phyloP scores from a whole-genome alignment of 2,113 vertebrate species.

The Pterocles burchelli region DNA sequence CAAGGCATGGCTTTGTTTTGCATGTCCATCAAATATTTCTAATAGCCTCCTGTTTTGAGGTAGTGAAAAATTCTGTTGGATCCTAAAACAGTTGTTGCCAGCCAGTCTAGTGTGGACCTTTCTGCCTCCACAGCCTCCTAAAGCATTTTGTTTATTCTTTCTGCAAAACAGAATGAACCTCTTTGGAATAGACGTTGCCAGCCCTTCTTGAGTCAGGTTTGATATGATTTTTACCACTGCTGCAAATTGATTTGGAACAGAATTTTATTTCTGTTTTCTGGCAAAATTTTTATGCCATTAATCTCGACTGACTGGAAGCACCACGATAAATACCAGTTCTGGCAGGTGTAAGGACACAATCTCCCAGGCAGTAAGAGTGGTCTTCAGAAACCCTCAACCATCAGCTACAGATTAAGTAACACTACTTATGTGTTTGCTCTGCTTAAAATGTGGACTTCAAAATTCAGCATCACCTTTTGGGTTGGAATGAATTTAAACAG shows the following conservation, averaged over 20 bases:
- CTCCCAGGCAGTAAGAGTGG: background rate
- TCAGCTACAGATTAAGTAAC: background rate
- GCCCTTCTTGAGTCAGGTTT: background rate
- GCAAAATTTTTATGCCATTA: conserved; percentile 17
- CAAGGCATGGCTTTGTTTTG: background rate
- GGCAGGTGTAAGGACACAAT: background rate
- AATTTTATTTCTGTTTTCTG: conserved; percentile 28
- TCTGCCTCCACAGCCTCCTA: background rate
- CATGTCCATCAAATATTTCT: background rate
- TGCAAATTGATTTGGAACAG: conserved; percentile 35
- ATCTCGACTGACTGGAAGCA: conserved; percentile 27
- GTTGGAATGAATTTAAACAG: background rate
- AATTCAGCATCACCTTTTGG: background rate
- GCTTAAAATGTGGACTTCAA: background rate
- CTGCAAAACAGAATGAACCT: background rate
- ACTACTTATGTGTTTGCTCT: background rate
- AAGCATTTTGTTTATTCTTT: conserved; percentile 19
- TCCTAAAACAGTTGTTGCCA: background rate
- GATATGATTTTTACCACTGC: background rate
- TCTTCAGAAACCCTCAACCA: background rate
- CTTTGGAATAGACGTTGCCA: conserved; percentile 9
- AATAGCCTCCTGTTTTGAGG: background rate
- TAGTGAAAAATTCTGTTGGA: background rate
- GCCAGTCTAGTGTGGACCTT: background rate
- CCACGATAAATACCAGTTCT: background rate